Evolutionary conservation across 1,140 invertebrate species (phyloP).

Genomic region (Drosophila jambulina): DNA sequence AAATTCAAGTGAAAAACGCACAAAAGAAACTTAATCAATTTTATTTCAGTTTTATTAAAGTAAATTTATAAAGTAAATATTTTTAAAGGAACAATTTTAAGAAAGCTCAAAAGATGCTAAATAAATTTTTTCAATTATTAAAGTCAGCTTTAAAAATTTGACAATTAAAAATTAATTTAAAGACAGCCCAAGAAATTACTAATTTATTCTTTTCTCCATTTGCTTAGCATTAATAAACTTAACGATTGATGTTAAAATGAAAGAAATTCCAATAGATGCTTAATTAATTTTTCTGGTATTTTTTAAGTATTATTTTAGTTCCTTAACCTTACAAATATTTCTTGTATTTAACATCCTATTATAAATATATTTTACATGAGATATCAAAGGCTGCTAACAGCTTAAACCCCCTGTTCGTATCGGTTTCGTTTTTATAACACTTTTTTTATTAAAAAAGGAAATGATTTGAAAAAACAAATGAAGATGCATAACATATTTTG

Average conservation of each 20-base stretch:
- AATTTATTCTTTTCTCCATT: too few species aligned
- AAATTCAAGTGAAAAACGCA: too few species aligned
- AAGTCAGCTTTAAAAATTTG: too few species aligned
- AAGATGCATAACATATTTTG: conserved; percentile 25
- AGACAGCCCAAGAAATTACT: too few species aligned
- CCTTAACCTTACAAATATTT: background rate
- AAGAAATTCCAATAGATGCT: background rate
- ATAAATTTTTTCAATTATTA: too few species aligned
- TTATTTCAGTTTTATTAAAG: too few species aligned
- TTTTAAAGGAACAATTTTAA: too few species aligned
- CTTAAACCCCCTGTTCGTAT: background rate
- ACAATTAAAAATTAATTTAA: too few species aligned
- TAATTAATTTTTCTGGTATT: background rate
- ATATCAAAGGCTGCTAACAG: background rate
- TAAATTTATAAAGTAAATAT: too few species aligned
- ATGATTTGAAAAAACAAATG: conserved; percentile 3
- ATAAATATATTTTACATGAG: background rate
- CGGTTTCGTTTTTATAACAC: background rate
- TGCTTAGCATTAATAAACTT: too few species aligned
- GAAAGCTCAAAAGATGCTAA: too few species aligned
- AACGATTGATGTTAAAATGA: background rate
- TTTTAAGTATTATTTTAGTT: background rate
- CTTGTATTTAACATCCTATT: background rate
- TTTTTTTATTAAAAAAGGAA: conserved; percentile 13
- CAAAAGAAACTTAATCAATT: too few species aligned